phyloP scores from a whole-genome alignment of 2,113 vertebrate species.

The Macrotis lagotis region DNA sequence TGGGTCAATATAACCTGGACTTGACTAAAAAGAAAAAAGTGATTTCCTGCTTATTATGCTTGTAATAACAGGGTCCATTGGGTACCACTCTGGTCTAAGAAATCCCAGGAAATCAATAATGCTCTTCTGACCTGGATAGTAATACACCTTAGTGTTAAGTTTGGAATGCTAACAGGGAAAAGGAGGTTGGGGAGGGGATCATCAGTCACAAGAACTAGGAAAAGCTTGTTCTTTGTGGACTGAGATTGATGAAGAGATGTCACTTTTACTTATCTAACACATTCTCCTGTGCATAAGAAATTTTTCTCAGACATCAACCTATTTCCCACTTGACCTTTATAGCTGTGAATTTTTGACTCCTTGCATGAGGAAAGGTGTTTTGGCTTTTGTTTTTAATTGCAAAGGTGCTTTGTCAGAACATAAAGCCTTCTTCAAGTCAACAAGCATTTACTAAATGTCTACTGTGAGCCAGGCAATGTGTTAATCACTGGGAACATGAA shows the following conservation, averaged over 20 bases:
- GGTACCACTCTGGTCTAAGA: background rate
- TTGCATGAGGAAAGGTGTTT: constrained; percentile 44
- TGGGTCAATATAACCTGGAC: constrained; percentile 43
- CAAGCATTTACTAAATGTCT: background rate
- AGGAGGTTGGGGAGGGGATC: background rate
- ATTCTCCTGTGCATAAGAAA: constrained; percentile 15
- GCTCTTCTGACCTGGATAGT: background rate
- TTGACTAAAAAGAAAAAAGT: background rate
- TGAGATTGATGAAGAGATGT: background rate
- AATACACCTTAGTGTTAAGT: constrained; percentile 10
- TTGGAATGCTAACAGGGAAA: rapidly evolving
- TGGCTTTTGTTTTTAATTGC: background rate
- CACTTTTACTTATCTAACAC: background rate
- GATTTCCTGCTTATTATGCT: constrained; percentile 52
- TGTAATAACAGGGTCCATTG: constrained; percentile 39
- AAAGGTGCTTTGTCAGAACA: constrained; percentile 52
- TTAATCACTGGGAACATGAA: background rate
- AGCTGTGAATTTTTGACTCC: constrained; percentile 60
- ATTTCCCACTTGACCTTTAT: constrained; percentile 58
- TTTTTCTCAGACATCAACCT: constrained; percentile 38
- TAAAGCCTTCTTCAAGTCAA: constrained; percentile 46
- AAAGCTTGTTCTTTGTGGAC: background rate
- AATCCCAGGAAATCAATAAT: constrained; percentile 1
- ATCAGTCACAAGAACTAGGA: background rate
- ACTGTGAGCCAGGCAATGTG: background rate